Base-by-base conservation (phyloP, 2,113 vertebrate species). In the Coreoperca whiteheadi region DNA sequence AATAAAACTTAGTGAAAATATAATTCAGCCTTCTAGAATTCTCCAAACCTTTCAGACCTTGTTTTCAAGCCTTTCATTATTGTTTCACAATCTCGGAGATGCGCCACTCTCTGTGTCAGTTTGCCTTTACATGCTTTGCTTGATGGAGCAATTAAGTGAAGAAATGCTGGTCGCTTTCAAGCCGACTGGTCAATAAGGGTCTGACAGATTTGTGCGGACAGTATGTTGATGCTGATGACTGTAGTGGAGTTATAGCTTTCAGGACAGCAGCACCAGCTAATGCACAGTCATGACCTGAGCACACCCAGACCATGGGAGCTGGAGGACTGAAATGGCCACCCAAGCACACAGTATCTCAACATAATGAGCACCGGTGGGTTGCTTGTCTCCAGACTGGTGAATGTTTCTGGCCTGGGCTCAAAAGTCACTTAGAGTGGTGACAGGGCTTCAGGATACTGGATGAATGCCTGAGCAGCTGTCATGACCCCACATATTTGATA, bases 361-460 rank as follows among this genome's bases (percentile, higher is more conserved):
- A 68, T 92, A 91, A 92, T 86, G 83, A 92, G 89, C 84, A 79
- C 72, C 84, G 88, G 81, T 87, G 88, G 83, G 82, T 43, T 72
- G 84, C 80, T 83, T 83, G 78, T 90, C 87, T 89, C 84, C 28
- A 67, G 63, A 87, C 84, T 81, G 84, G 80, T 68, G 77, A 79
- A 77, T 66, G 75, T 73, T 83, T 82, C 85, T 88, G 89, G 90
- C 86, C 61, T 28, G 18, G 51, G 30, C 82, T 87, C 88, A 88
- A 75, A 82, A 83, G 82, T 77, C 84, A 83, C 83, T 90, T 81
- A 87, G 67, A 90, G 72, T 51, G 59, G 83, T 92, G 87, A 88
- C 88, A 90, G 81, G 72, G 66, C 87, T 88, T 68, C 64, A 30
- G 84, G 90, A 39, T 23, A 77, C 73, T 87, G 87, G 87, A 89